Conservation (phyloP, 2,797 vertebrate species). For the Neopelma chrysocephalum region DNA sequence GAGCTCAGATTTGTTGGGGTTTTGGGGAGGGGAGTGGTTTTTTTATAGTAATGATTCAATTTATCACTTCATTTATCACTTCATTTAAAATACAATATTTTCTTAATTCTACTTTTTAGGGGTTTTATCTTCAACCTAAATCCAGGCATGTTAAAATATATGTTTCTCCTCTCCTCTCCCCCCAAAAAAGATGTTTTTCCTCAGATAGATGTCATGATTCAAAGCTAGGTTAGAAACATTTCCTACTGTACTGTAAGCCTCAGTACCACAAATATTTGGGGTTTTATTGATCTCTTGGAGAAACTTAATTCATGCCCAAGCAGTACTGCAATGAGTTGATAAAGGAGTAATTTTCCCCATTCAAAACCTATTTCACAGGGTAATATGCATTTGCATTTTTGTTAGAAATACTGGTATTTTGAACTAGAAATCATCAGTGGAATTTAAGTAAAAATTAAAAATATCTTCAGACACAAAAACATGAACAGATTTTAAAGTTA, state of each 20-base stretch:
- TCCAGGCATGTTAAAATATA: background rate
- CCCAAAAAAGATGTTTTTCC: accelerated
- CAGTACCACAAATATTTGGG: background rate
- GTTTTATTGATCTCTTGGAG: background rate
- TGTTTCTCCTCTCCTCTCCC: background rate
- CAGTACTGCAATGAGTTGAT: background rate
- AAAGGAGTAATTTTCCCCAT: background rate
- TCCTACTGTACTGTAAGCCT: background rate
- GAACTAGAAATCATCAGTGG: background rate
- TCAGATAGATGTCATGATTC: too few species aligned
- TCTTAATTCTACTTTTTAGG: accelerated
- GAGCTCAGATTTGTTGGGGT: background rate
- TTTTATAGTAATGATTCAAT: background rate
- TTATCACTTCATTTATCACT: background rate
- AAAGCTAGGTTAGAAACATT: background rate
- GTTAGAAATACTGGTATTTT: background rate
- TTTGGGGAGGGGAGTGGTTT: background rate
- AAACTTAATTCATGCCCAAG: background rate
- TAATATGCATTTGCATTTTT: background rate
- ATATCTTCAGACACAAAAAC: background rate
- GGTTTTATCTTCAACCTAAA: background rate
- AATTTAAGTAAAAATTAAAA: background rate
- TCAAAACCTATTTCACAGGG: background rate
- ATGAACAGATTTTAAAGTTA: background rate
- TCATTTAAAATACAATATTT: background rate